These are phyloP conservation scores for Ischnus inquisitorius DNA, from an alignment of 2,888 invertebrate genomes.

Conservation along the genomic window DNA sequence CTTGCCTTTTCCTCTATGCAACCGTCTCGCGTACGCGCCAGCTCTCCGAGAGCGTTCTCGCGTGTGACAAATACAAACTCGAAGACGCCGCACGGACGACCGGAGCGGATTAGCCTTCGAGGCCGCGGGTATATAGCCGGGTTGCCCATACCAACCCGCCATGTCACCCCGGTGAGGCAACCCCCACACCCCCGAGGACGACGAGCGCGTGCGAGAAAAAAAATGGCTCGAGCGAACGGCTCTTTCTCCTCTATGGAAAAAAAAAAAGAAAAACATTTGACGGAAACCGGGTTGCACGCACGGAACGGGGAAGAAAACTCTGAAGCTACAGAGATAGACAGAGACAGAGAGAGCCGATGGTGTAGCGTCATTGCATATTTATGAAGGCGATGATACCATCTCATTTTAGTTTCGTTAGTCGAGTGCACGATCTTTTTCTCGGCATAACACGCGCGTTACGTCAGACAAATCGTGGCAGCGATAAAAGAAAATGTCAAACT, in stretches of 20 bases:
- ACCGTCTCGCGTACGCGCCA: conserved; percentile 73
- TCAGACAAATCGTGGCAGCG: conserved; percentile 31
- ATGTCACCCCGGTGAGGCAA: conserved; percentile 41
- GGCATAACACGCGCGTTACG: conserved; percentile 11
- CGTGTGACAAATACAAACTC: conserved; percentile 83
- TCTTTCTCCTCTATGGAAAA: conserved; percentile 49
- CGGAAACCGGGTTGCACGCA: conserved; percentile 15
- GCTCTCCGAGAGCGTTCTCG: conserved; percentile 75
- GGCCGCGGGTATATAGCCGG: conserved; percentile 22
- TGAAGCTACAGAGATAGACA: not conserved
- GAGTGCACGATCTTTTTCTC: conserved; percentile 31
- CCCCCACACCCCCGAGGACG: not conserved
- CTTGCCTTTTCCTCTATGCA: conserved; percentile 73
- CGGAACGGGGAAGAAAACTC: not conserved
- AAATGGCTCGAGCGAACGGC: conserved; percentile 59
- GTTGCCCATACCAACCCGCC: conserved; percentile 17
- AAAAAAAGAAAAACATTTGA: conserved; percentile 53
- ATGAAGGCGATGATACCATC: conserved; percentile 64
- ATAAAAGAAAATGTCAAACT: conserved; percentile 24
- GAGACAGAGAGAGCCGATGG: conserved; percentile 14
- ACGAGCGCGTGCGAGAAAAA: conserved; percentile 61
- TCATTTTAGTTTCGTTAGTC: conserved; percentile 62
- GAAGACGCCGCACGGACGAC: conserved; percentile 64
- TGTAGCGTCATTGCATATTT: conserved; percentile 63
- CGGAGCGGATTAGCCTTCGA: conserved; percentile 62